Evolutionary conservation across 2,888 invertebrate species (phyloP).

Genomic region (Aricia artaxerxes): DNA sequence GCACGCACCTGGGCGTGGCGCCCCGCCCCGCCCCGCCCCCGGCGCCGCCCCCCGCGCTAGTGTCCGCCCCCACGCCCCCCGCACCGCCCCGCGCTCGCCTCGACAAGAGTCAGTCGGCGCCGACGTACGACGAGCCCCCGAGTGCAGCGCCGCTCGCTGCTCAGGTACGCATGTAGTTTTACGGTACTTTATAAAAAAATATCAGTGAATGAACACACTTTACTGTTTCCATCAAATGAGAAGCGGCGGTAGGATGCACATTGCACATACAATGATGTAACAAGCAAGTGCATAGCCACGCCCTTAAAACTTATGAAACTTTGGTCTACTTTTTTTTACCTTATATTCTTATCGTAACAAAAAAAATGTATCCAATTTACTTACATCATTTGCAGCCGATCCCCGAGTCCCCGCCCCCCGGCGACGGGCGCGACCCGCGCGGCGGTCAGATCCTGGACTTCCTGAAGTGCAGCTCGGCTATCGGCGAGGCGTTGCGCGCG

Average conservation of each 20-base stretch:
- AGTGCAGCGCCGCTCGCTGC: slow-evolving; percentile 48
- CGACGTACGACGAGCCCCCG: slow-evolving; percentile 84
- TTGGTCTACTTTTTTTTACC: too few species aligned
- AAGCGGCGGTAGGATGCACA: too few species aligned
- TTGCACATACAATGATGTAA: too few species aligned
- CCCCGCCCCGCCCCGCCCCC: slow-evolving; percentile 32
- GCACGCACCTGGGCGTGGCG: slow-evolving; percentile 82
- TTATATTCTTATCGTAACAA: too few species aligned
- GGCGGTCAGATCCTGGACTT: slow-evolving; percentile 68
- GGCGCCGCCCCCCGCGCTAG: neutral
- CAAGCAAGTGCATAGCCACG: too few species aligned
- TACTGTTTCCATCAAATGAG: too few species aligned
- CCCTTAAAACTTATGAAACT: too few species aligned
- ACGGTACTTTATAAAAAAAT: too few species aligned
- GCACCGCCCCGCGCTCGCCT: slow-evolving; percentile 55
- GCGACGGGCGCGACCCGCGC: slow-evolving; percentile 62
- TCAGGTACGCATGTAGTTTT: slow-evolving; percentile 33
- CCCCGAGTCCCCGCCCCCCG: slow-evolving; percentile 70
- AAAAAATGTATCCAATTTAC: neutral
- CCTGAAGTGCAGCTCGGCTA: slow-evolving; percentile 64
- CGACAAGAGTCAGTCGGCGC: slow-evolving; percentile 91
- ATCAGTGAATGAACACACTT: too few species aligned
- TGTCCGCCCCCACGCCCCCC: slow-evolving; percentile 32
- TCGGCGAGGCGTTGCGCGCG: slow-evolving; percentile 60
- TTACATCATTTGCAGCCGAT: slow-evolving; percentile 46